Evolutionary conservation across 2,888 invertebrate species (phyloP), one percentile per base, ranked within the genome.

Genomic region (Corbicula japonica): DNA sequence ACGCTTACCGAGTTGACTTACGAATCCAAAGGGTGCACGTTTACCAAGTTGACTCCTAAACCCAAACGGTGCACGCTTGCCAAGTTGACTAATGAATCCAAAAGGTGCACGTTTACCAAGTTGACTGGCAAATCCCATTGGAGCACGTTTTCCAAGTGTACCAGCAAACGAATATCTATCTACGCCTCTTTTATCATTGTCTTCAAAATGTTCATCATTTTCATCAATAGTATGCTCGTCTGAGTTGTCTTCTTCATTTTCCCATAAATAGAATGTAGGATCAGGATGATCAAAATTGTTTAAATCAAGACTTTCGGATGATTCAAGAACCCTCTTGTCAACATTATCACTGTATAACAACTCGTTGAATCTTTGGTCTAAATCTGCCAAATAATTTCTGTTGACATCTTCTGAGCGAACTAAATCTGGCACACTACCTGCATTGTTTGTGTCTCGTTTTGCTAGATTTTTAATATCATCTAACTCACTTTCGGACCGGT

Each of bases 1-100:
- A 28, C 79, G 50, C 62, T 79, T 79, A 18, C 79, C 79, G 23
- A 79, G 46, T 30, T 75, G 70, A n/a, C 70, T 60, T 12, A 32
- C 21, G 46, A 71, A 75, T 12, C 74, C 75, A 75, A 80, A 75
- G n/a, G 79, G 79, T 3, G 62, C 72, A n/a, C 78, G 61, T 65
- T 78, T 78, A 3, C 78, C 78, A 6, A 78, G 54, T 10, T 74
- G 69, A 12, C 74, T 65, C 6, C 26, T 35, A 34, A 74, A 70
- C 23, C 78, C 78, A 75, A 80, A 76, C n/a, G 71, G 80, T 6
- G 54, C 58, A 23, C 80, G 58, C 41, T 61, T 74, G 32, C 69
- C 71, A 21, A 72, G 30, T 23, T 66, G 61, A 26, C 72, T 62
- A 4, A 18, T 48, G 28, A 78, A 73, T 10, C 73, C 73, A 38